Conservation (phyloP, 2,113 vertebrate genomes). For the Rattus rattus region DNA sequence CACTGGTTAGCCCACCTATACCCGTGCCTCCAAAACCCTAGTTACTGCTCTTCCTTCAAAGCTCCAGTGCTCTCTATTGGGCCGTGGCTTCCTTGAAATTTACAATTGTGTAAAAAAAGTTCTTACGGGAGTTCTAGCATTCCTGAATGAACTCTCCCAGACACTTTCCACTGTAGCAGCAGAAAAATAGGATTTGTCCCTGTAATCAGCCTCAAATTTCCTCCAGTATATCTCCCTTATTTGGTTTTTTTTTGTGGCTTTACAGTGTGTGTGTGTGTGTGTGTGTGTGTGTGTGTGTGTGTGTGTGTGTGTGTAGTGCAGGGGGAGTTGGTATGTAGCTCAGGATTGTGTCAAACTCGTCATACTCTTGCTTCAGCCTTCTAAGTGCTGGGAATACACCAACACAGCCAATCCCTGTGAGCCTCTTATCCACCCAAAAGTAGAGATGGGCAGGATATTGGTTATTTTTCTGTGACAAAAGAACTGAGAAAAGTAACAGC, state of each 20-base stretch:
- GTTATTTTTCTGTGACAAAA: not conserved
- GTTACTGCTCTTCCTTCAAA: not conserved
- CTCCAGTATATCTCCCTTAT: not conserved
- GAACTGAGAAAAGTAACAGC: not conserved
- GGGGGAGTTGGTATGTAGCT: not conserved
- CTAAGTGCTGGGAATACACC: not conserved
- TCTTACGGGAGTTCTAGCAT: not conserved
- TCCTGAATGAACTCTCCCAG: fast-evolving
- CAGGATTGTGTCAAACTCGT: not conserved
- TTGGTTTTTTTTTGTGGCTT: not conserved
- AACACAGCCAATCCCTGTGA: no score
- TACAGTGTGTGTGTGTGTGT: not conserved
- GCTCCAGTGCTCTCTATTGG: not conserved
- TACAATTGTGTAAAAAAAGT: not conserved
- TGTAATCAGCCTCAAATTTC: not conserved
- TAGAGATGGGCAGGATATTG: not conserved
- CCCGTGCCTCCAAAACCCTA: not conserved
- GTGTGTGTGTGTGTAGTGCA: not conserved
- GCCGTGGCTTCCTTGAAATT: not conserved
- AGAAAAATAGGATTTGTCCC: not conserved
- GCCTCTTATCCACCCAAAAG: not conserved
- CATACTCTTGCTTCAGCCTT: not conserved
- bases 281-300: not conserved
- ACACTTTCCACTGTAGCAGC: not conserved
- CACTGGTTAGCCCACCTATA: not conserved